Conservation (phyloP, 2,113 vertebrate species). For the Myotis yumanensis region DNA sequence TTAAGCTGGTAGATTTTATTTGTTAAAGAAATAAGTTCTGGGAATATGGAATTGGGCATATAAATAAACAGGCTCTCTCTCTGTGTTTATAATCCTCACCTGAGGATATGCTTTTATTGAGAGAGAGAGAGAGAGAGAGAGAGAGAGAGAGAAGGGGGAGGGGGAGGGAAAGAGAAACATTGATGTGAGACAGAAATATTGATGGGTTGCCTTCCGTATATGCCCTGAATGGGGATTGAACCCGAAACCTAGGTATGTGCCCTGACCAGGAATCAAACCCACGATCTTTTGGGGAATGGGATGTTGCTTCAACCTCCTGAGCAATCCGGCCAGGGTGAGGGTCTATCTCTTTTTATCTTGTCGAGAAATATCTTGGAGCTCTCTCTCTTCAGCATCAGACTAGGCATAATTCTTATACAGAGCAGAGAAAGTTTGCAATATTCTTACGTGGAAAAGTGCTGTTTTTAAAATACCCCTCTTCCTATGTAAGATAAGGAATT, state of each 20-base stretch:
- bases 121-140: no score
- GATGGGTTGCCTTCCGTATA: background rate
- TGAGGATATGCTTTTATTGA: background rate
- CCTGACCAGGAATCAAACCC: background rate
- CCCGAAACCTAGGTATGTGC: background rate
- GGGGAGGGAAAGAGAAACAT: background rate
- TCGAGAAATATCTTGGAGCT: background rate
- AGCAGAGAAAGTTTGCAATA: background rate
- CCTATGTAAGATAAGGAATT: background rate
- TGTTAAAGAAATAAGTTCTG: conserved; percentile 38
- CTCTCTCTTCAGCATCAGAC: background rate
- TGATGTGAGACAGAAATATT: background rate
- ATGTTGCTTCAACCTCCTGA: background rate
- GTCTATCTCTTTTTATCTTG: background rate
- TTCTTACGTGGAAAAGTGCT: background rate
- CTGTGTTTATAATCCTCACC: conserved; percentile 7
- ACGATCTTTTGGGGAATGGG: background rate
- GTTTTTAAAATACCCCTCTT: background rate
- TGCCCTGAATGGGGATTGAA: background rate
- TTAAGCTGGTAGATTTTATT: background rate
- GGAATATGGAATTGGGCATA: background rate
- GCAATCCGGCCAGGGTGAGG: background rate
- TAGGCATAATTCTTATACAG: background rate
- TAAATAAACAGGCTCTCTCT: conserved; percentile 12
- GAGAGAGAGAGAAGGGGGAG: no score